A percentile compares a stretch with the other conserved stretches of the same genome.
Evolutionary conservation across 2,797 vertebrate species (phyloP).

Genomic region (Syngnathus acus): DNA sequence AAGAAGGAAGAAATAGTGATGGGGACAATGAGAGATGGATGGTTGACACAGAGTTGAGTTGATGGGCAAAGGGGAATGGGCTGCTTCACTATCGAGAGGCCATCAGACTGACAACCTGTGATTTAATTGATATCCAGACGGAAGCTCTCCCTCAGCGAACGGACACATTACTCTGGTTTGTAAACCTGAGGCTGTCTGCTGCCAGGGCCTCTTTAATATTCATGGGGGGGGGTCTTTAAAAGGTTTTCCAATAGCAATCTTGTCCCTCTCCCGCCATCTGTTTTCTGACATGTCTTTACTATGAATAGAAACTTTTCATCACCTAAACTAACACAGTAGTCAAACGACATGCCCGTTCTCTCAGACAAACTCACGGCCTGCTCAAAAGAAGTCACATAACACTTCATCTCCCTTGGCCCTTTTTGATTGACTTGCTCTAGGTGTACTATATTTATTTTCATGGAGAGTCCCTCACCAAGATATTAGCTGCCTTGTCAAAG

Average conservation of each 20-base stretch:
- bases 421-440: conserved; percentile 94
- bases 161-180: conserved; percentile 88
- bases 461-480: conserved; percentile 77
- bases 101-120: conserved; percentile 85
- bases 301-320: conserved; percentile 39
- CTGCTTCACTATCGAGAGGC: conserved; percentile 90
- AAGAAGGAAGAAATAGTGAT: conserved; percentile 26
- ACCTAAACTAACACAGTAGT: conserved; percentile 36
- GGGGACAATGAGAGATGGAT: conserved; percentile 71
- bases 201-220: conserved; percentile 90
- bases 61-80: conserved; percentile 88
- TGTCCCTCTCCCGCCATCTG: conserved; percentile 25
- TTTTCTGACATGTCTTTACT: conserved; percentile 35
- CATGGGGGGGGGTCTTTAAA: conserved; percentile 80
- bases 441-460: conserved; percentile 78
- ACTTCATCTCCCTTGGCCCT: conserved; percentile 89
- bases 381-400: conserved; percentile 81
- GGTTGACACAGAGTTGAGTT: conserved; percentile 85
- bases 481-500: conserved; percentile 68
- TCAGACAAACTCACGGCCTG: conserved; percentile 73
- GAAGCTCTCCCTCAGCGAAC: conserved; percentile 80
- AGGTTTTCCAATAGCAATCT: conserved; percentile 69
- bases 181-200: conserved; percentile 85
- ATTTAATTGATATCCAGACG: conserved; percentile 89
- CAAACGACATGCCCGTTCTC: conserved; percentile 30